Percentiles rank a stretch among this genome's conserved stretches.
phyloP scores from a whole-genome alignment of 2,113 vertebrate species.

The Trachemys scripta region DNA sequence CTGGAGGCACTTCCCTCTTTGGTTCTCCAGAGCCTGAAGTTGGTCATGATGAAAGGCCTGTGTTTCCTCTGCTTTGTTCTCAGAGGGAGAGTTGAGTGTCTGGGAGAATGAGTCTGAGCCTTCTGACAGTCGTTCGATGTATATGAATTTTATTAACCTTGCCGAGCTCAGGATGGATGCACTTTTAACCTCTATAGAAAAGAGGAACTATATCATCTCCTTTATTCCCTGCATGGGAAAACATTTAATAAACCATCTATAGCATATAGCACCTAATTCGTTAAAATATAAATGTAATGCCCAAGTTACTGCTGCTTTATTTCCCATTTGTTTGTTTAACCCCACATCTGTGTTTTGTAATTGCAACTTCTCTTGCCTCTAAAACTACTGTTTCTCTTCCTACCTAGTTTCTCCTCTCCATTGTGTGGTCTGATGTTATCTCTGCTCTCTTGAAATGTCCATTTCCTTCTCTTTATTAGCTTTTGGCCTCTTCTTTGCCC shows the following conservation, averaged over 20 bases:
- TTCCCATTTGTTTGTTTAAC: constrained; percentile 18
- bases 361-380: neutral
- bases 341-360: neutral
- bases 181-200: neutral
- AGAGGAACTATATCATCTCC: neutral
- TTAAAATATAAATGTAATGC: neutral
- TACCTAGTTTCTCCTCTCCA: constrained; percentile 17
- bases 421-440: constrained; percentile 18
- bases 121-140: neutral
- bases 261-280: neutral
- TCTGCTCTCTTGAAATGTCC: neutral
- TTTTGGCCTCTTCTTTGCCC: neutral
- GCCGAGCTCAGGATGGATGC: neutral
- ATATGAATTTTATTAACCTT: neutral
- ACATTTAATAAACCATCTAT: neutral
- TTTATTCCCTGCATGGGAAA: neutral
- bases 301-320: neutral
- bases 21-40: neutral
- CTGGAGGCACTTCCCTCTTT: neutral
- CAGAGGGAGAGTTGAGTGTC: neutral
- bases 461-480: neutral
- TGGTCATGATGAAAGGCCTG: neutral
- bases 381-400: constrained; percentile 1
- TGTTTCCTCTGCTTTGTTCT: neutral
- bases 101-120: neutral